Evolutionary conservation across 2,797 vertebrate genomes (phyloP), one percentile per base, ranked within the genome.

Genomic region (Capromys pilorides): DNA sequence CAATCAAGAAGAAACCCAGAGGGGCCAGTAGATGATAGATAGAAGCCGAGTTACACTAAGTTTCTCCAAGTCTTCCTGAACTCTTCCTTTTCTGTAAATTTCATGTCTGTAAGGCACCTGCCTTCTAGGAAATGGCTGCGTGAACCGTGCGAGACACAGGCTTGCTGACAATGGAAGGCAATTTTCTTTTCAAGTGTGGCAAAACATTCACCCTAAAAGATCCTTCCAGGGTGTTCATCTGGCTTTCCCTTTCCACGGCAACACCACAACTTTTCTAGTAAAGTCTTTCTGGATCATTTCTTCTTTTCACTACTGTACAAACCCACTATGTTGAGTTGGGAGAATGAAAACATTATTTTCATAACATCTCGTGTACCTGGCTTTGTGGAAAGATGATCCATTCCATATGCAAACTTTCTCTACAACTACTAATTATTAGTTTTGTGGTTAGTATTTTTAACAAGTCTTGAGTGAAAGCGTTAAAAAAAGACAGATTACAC

Each of bases 361-460:
- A 77, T 84, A 71, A 33, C 54, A 77, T 79, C 78, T 93, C 57
- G 64, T 86, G 19, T 66, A 59, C 39, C 14, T 87, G 73, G 14
- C 4, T 85, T 91, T 90, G 16, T 49, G 69, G 64, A 67, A 31
- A 82, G 93, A 94, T 81, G 49, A 94, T 79, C 64, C 45, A 8
- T 49, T 93, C n/a, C 4, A 14, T 87, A 64, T 66, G 28, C 18
- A 93, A 88, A 39, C 1, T 79, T 90, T 88, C 13, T 59, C 28
- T 39, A 80, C 39, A 86, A 78, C 69, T 88, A 67, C 93, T 85
- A 83, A 66, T 64, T 73, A 1, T 77, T 66, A 16, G 6, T 31
- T 86, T 83, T 45, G 57, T 83, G 36, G 57, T 33, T 94, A 84
- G 66, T 49, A 80, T 36, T 94, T 92, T 90, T 71, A 1, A 18